phyloP scores from a whole-genome alignment of 2,797 vertebrate genomes.

The Ctenochaetus hawaiiensis region DNA sequence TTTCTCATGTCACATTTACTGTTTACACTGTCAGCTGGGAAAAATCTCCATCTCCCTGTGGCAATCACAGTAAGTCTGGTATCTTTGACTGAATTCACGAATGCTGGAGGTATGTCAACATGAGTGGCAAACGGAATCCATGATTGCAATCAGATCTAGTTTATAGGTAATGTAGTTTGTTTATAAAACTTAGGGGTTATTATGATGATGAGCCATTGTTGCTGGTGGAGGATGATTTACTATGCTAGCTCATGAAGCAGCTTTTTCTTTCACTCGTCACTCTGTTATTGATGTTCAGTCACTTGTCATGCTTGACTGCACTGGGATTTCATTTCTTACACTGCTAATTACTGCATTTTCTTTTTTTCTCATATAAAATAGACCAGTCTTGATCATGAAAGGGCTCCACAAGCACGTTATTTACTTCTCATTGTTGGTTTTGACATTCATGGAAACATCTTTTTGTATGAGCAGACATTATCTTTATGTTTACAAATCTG shows the following conservation, averaged over 20 bases:
- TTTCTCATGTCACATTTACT: conserved; percentile 6
- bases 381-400: too few relatives aligned
- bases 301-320: background rate
- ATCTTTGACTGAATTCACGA: background rate
- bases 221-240: background rate
- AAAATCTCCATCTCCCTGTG: background rate
- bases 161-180: background rate
- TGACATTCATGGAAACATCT: too few relatives aligned
- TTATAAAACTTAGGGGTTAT: background rate
- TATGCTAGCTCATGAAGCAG: background rate
- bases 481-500: background rate
- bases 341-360: too few relatives aligned
- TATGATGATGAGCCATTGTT: background rate
- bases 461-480: too few relatives aligned
- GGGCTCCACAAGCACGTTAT: too few relatives aligned
- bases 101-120: background rate
- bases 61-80: background rate
- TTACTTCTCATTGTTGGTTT: too few relatives aligned
- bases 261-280: conserved; percentile 26
- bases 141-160: background rate
- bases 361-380: too few relatives aligned
- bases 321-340: conserved; percentile 3
- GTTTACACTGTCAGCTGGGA: background rate
- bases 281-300: conserved; percentile 24
- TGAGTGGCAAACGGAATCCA: background rate